Conservation (phyloP, 2,797 vertebrate species). For the Sparidentex hasta region DNA sequence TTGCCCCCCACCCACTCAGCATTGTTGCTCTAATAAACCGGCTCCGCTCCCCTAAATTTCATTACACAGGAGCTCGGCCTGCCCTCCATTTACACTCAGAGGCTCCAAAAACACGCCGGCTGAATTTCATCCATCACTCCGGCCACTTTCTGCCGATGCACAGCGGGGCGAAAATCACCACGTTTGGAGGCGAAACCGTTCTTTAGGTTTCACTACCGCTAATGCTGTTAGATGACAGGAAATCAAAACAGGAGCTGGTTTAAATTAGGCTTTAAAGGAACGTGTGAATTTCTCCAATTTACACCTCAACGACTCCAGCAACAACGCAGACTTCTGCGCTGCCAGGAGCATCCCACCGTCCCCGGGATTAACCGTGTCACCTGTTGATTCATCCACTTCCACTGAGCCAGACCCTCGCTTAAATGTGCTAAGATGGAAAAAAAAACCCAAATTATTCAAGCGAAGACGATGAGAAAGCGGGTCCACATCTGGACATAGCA, state of each 20-base stretch:
- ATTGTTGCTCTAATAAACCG: slow-evolving; percentile 76
- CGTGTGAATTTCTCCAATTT: neutral
- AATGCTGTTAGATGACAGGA: too few relatives aligned
- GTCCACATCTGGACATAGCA: slow-evolving; percentile 41
- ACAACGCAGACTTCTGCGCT: neutral
- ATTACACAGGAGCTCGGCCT: slow-evolving; percentile 72
- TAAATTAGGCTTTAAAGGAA: neutral
- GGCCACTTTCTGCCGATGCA: neutral
- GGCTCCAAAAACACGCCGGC: neutral
- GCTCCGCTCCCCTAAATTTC: slow-evolving; percentile 79
- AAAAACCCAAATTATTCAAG: neutral
- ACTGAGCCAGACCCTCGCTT: neutral
- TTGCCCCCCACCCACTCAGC: slow-evolving; percentile 37
- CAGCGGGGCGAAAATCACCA: neutral
- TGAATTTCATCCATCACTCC: neutral
- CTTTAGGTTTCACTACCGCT: neutral
- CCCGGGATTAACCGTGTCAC: slow-evolving; percentile 47
- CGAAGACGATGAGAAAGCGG: slow-evolving; percentile 7
- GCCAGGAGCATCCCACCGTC: neutral
- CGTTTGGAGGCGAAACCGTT: neutral
- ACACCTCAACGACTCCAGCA: neutral
- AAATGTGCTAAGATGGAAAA: neutral
- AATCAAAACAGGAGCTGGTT: neutral
- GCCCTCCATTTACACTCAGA: slow-evolving; percentile 22
- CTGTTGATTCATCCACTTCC: slow-evolving; percentile 69